Conservation (phyloP, 2,888 invertebrate species). For the Leptinotarsa tumamoca region DNA sequence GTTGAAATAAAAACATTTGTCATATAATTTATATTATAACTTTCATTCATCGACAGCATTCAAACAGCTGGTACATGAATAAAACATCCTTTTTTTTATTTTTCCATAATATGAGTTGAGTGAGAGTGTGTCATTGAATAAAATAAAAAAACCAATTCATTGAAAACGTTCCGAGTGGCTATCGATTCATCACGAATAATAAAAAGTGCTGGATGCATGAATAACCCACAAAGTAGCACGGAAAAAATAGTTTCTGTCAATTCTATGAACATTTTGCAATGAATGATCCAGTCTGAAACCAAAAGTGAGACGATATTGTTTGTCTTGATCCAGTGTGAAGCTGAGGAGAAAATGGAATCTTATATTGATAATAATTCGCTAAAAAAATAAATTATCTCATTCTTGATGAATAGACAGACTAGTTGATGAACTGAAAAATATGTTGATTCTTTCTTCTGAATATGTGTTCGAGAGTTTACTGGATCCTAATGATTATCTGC, state of each 20-base stretch:
- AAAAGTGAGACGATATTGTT: too few species aligned
- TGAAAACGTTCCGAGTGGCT: slow-evolving; percentile 38
- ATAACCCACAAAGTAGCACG: background rate
- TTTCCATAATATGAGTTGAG: slow-evolving; percentile 41
- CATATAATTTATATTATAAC: slow-evolving; percentile 42
- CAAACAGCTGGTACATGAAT: slow-evolving; percentile 40
- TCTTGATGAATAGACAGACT: too few species aligned
- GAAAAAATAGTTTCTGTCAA: slow-evolving; percentile 43
- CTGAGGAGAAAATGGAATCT: too few species aligned
- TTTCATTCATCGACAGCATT: slow-evolving; percentile 41
- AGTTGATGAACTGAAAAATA: too few species aligned
- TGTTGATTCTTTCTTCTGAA: too few species aligned
- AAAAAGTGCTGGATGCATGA: slow-evolving; percentile 24
- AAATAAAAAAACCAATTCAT: slow-evolving; percentile 41
- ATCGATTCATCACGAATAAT: slow-evolving; percentile 25
- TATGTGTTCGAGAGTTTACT: too few species aligned
- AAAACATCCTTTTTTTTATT: slow-evolving; percentile 38
- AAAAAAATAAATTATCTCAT: too few species aligned
- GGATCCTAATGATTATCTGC: too few species aligned
- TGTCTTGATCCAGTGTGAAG: too few species aligned
- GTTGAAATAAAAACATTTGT: slow-evolving; percentile 45
- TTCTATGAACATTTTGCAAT: slow-evolving; percentile 2
- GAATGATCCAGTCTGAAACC: too few species aligned
- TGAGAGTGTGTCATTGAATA: slow-evolving; percentile 48
- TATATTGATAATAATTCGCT: too few species aligned